These are phyloP conservation scores for Chrysotoxum bicinctum DNA, from an alignment of 2,888 invertebrate genomes.

Conservation along the genomic window DNA sequence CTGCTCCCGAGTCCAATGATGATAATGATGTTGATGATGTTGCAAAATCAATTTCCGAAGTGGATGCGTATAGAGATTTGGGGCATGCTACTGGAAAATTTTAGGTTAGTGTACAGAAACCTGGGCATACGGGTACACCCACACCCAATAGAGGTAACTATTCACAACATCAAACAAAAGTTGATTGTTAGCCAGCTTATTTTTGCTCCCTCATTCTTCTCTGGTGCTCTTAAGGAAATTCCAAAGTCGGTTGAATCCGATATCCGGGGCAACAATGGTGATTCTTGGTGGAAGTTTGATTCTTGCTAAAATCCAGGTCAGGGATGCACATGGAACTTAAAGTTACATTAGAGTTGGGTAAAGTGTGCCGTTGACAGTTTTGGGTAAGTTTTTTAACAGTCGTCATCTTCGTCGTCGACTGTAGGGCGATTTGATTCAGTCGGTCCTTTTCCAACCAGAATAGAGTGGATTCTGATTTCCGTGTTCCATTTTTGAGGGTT, in stretches of 20 bases:
- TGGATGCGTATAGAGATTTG: conserved; percentile 38
- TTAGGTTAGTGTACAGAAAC: conserved; percentile 21
- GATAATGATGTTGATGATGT: conserved; percentile 37
- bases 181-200: conserved; percentile 24
- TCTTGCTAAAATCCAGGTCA: conserved; percentile 48
- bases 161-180: conserved; percentile 4
- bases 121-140: not conserved
- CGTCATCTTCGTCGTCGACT: not conserved
- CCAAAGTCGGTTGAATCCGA: conserved; percentile 39
- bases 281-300: conserved; percentile 7
- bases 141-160: not conserved
- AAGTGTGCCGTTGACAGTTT: conserved; percentile 57
- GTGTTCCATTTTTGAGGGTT: not conserved
- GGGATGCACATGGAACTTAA: conserved; percentile 59
- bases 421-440: not conserved
- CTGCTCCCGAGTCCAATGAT: not conserved
- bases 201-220: conserved; percentile 12
- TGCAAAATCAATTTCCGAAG: conserved; percentile 68
- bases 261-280: conserved; percentile 39
- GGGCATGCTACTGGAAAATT: conserved; percentile 32
- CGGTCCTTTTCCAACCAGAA: not conserved
- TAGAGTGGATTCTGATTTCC: not conserved
- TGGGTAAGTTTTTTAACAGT: not conserved
- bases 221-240: conserved; percentile 8
- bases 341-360: conserved; percentile 29